Evolutionary conservation across 2,888 invertebrate genomes (phyloP).

Genomic region (Drosophila multiciliata): DNA sequence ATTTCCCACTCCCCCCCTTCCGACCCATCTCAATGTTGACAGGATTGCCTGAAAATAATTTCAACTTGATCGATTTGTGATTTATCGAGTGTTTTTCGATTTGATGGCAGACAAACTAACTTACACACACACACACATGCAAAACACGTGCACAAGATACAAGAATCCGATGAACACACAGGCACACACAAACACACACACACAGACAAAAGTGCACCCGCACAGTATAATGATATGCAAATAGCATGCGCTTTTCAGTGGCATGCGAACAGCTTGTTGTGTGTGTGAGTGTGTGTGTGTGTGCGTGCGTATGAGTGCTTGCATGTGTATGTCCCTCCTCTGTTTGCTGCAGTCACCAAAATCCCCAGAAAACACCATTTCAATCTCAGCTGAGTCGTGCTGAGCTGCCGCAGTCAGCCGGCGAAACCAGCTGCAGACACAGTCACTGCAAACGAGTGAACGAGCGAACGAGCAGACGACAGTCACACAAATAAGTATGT

Average conservation of each 20-base stretch:
- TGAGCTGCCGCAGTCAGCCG: constrained; percentile 58
- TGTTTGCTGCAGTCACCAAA: constrained; percentile 54
- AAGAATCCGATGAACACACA: constrained; percentile 14
- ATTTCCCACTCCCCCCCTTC: neutral
- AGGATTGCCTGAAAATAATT: constrained; percentile 46
- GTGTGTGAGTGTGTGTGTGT: neutral
- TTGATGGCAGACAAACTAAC: constrained; percentile 60
- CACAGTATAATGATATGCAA: constrained; percentile 74
- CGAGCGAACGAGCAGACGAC: constrained; percentile 27
- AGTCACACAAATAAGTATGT: constrained; percentile 14
- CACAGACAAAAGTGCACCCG: constrained; percentile 43
- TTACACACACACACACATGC: constrained; percentile 1
- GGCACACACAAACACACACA: constrained; percentile 9
- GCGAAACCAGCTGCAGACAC: constrained; percentile 38
- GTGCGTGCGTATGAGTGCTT: neutral
- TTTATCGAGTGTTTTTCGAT: constrained; percentile 70
- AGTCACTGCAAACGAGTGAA: neutral
- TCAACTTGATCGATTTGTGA: constrained; percentile 69
- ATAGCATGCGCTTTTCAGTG: constrained; percentile 72
- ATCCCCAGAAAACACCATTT: constrained; percentile 68
- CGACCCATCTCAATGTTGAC: neutral
- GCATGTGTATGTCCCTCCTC: constrained; percentile 1
- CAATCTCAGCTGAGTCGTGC: constrained; percentile 70
- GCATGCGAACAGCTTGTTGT: constrained; percentile 23
- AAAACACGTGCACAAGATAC: neutral